A percentile compares a stretch with the other conserved stretches of the same genome.
Evolutionary conservation across 2,888 invertebrate genomes (phyloP).

Genomic region (Coelinius sp.): DNA sequence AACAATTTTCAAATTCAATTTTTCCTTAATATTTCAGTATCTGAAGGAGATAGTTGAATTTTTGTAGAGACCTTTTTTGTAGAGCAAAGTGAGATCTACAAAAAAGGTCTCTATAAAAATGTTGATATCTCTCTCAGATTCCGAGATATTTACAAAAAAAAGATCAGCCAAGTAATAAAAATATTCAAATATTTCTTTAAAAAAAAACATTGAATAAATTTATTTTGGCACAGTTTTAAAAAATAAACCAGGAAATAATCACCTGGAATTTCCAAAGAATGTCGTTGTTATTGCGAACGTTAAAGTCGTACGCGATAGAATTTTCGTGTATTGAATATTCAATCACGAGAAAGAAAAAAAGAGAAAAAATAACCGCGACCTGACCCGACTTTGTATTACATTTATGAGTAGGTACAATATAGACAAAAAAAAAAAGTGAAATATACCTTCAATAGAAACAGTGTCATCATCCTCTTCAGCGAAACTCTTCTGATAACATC

Average conservation of each 20-base stretch:
- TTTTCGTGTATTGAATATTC: constrained; percentile 43
- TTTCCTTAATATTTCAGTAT: too few species aligned
- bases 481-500: not conserved
- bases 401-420: not conserved
- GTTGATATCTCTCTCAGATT: too few species aligned
- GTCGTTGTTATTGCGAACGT: constrained; percentile 40
- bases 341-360: constrained; percentile 10
- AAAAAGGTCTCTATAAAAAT: too few species aligned
- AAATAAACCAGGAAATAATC: not conserved
- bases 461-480: constrained; percentile 66
- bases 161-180: too few species aligned
- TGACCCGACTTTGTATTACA: not conserved
- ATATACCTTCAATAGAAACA: constrained; percentile 73
- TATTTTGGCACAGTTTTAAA: not conserved
- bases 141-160: too few species aligned
- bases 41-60: too few species aligned
- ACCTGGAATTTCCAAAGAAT: not conserved
- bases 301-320: constrained; percentile 43
- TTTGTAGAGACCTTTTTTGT: too few species aligned
- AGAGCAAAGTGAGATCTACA: too few species aligned
- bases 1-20: too few species aligned
- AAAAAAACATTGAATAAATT: not conserved
- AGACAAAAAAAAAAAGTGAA: not conserved
- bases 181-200: not conserved
- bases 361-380: not conserved